Evolutionary conservation across 2,888 invertebrate species (phyloP).

Genomic region (Megaustenia siamemsis): DNA sequence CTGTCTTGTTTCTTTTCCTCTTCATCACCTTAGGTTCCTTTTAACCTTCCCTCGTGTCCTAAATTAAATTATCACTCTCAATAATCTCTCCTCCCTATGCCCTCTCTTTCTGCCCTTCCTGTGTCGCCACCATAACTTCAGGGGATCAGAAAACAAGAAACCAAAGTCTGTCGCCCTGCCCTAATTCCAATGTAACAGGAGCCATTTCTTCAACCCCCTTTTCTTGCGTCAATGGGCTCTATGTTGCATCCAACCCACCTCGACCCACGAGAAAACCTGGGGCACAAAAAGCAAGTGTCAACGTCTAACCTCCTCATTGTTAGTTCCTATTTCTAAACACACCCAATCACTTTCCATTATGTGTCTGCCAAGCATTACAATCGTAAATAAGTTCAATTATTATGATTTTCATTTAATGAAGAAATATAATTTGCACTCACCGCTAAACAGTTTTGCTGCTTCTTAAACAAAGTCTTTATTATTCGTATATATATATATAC

Average conservation of each 20-base stretch:
- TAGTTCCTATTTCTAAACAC: neutral
- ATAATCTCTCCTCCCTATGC: neutral
- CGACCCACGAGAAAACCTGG: neutral
- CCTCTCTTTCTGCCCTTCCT: neutral
- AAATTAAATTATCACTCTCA: constrained; percentile 2
- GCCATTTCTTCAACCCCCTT: neutral
- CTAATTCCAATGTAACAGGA: constrained; percentile 18
- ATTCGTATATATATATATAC: too few species aligned
- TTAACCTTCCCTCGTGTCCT: neutral
- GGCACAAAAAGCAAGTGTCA: constrained; percentile 6
- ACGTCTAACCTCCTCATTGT: neutral
- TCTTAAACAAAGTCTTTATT: too few species aligned
- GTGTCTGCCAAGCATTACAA: neutral
- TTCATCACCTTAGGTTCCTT: neutral
- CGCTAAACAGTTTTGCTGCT: too few species aligned
- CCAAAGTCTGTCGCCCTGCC: neutral
- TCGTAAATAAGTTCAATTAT: constrained; percentile 32
- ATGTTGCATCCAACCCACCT: neutral
- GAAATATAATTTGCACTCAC: too few species aligned
- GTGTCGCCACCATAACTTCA: neutral
- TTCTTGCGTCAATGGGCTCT: neutral
- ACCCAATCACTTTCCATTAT: neutral
- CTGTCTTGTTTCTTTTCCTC: neutral
- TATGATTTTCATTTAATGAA: too few species aligned
- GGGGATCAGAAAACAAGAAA: neutral